Evolutionary conservation across 2,113 vertebrate species (phyloP), one percentile per base, ranked within the genome.

Genomic region (Nymphicus hollandicus): DNA sequence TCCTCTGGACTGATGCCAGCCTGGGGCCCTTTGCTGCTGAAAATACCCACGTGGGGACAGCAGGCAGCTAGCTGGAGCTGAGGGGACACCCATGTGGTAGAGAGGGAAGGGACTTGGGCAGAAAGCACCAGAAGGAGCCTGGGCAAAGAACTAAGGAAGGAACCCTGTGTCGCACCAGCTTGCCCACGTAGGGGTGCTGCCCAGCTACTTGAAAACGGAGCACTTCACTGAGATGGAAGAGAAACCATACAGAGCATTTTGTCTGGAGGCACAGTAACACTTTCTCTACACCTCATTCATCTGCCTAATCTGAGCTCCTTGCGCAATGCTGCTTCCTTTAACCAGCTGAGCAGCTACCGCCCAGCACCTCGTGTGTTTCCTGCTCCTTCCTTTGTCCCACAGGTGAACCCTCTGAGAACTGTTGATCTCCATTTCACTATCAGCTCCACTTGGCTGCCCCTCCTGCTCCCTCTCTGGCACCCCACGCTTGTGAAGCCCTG

Each of bases 231-330:
- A 37, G 55, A 35, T 0, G 11, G 33, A 44, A 46, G 80, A 35
- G 41, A 39, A 65, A 16, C 31, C 28, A 8, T 7, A 11, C 14
- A 9, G 20, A 53, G 39, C 35, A 8, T n/a, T 73, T n/a, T 46
- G 28, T 12, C 49, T 11, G 19, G 6, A 50, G 81, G 49, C 49
- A 27, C 49, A 17, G 3, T 3, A 25, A 31, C 10, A 4, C 58
- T 60, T 66, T 50, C 19, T 25, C 50, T n/a, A 2, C 43, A 2
- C 14, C 31, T 78, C 1, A 0, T 17, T 33, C 55, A 33, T 5
- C n/a, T 0, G 17, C 58, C 61, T 0, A 2, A 4, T 16, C 56
- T 29, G 8, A 52, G n/a, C 35, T 41, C 39, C 52, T 33, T 0
- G 1, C 44, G 6, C 4, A 10, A 43, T 17, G 18, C 5, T 6